Conservation (phyloP, 2,113 vertebrate genomes). For the Peromyscus californicus region DNA sequence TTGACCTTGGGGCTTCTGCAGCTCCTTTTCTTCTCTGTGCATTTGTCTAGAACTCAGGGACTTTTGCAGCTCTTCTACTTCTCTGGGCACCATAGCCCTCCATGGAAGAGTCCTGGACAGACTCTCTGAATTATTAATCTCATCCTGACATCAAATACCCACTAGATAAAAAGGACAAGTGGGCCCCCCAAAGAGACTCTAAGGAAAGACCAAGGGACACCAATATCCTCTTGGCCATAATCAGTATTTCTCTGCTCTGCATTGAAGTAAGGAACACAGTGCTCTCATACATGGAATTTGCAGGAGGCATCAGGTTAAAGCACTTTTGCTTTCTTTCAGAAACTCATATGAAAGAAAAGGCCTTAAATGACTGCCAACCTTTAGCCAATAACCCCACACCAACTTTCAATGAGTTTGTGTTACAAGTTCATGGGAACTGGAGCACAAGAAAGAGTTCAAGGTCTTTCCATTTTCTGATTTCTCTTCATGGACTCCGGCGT, state of each 20-base stretch:
- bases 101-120: slow-evolving; percentile 69
- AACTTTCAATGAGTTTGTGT: slow-evolving; percentile 40
- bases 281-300: neutral
- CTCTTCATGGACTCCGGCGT: neutral
- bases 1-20: slow-evolving; percentile 18
- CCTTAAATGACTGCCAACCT: neutral
- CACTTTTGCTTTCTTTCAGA: neutral
- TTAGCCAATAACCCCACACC: neutral
- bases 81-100: neutral
- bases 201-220: slow-evolving; percentile 17
- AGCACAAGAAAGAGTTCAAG: slow-evolving; percentile 28
- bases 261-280: neutral
- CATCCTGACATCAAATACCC: slow-evolving; percentile 65
- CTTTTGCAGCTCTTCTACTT: slow-evolving; percentile 36
- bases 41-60: neutral
- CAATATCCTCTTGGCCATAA: neutral
- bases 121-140: slow-evolving; percentile 78
- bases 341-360: neutral
- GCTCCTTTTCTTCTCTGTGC: slow-evolving; percentile 12
- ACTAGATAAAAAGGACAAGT: slow-evolving; percentile 52
- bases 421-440: slow-evolving; percentile 50
- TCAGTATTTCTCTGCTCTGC: slow-evolving; percentile 4
- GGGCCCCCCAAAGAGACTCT: neutral
- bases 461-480: slow-evolving; percentile 50
- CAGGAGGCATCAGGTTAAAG: neutral